These are phyloP conservation scores for Tenthredo mesomela DNA, from an alignment of 2,888 invertebrate species.

Conservation along the genomic window DNA sequence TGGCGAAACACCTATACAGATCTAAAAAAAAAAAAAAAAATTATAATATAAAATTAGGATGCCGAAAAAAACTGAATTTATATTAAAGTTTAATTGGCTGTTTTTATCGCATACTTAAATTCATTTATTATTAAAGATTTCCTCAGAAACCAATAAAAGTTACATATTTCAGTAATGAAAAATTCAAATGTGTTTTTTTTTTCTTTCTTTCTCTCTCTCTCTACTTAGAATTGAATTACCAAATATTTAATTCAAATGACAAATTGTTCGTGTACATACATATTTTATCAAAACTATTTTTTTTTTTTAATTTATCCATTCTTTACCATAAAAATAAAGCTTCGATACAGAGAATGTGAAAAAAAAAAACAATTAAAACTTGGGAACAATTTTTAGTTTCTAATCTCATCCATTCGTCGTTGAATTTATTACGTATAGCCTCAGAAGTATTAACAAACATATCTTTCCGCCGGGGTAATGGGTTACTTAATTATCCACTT, in stretches of 20 bases:
- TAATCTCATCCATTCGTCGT: too few relatives aligned
- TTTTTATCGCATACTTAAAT: conserved; percentile 16
- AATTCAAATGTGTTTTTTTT: background rate
- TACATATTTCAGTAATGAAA: conserved; percentile 18
- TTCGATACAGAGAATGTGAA: too few relatives aligned
- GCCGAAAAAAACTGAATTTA: background rate
- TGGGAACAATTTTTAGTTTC: too few relatives aligned
- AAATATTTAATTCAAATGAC: background rate
- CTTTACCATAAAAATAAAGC: too few relatives aligned
- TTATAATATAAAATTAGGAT: conserved; percentile 23
- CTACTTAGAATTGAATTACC: background rate
- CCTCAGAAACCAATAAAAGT: background rate
- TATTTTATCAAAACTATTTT: too few relatives aligned
- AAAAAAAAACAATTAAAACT: too few relatives aligned
- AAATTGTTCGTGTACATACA: too few relatives aligned
- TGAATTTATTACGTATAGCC: too few relatives aligned
- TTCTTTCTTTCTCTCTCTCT: too few relatives aligned
- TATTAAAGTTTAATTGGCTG: background rate
- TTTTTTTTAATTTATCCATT: too few relatives aligned
- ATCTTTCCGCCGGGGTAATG: background rate
- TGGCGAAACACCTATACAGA: background rate
- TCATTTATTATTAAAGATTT: background rate
- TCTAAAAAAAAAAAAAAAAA: too few relatives aligned
- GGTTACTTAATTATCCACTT: background rate
- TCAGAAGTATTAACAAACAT: background rate